Evolutionary conservation across 2,888 invertebrate genomes (phyloP), one percentile per base, ranked within the genome.

Genomic region (Isoperla grammatica): DNA sequence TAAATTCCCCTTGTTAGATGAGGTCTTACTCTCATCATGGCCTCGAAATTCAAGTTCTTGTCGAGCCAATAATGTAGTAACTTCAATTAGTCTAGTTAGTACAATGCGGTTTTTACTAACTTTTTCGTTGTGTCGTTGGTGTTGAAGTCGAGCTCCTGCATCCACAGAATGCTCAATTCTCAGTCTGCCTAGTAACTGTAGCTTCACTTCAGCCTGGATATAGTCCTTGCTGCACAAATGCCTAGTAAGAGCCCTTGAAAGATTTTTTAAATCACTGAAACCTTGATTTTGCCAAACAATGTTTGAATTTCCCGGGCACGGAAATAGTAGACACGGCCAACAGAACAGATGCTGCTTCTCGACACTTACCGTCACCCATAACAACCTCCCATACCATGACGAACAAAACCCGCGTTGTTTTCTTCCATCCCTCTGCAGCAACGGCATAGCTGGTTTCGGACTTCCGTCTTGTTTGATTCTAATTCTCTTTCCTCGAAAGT

Each of bases 251-350:
- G 17, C 13, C 9, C 42, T 23, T 2, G 37, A 19, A n/a, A 54
- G 12, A 39, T 39, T 54, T 19, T 54, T 54, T 9, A 23, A 37
- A n/a, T 54, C 39, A 39, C 35, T 12, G 3, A 15, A 54, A 12
- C 55, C 40, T 15, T 9, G 13, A 39, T 2, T 11, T 11, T 35
- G 9, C 55, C 55, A 9, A 2, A 12, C 55, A 13, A 15, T 37
- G 35, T 37, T 54, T 39, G 12, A n/a, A 13, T 12, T 54, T 39
- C 13, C 43, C 9, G 15, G 43, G 17, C n/a, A n/a, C 15, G 39
- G 42, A n/a, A 54, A 54, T 19, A 54, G 9, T 12, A 54, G 22
- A 42, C 55, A 54, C 5, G 55, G 39, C 55, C 54, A 54, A 19
- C 55, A 54, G 22, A 54, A 39, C 19, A 37, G 37, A 8, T 17